Conservation (phyloP, 2,113 vertebrate species). For the Puffinus mauretanicus region DNA sequence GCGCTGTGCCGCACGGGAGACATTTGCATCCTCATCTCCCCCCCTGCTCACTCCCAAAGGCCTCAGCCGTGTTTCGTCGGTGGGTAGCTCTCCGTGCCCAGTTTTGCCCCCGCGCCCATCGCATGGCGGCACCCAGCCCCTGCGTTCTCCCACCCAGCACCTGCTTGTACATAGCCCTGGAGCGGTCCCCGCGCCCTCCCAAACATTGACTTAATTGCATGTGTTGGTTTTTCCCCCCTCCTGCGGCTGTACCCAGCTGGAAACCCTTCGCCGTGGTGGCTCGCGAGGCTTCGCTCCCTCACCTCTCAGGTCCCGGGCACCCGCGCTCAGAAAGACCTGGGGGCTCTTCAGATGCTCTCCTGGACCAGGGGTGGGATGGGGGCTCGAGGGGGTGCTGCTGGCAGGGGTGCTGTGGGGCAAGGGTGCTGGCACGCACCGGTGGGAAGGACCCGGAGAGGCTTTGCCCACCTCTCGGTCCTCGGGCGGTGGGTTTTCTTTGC, state of each 20-base stretch:
- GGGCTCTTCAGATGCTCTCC: neutral
- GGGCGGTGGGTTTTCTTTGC: neutral
- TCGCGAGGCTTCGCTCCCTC: neutral
- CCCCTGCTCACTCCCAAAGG: neutral
- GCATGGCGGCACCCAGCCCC: neutral
- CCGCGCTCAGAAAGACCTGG: neutral
- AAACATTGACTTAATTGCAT: neutral
- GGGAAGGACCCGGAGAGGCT: neutral
- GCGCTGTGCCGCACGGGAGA: neutral
- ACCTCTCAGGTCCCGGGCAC: neutral
- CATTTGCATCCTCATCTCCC: neutral
- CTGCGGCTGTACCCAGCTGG: neutral
- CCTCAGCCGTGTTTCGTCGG: neutral
- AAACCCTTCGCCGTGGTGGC: neutral
- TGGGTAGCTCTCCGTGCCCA: neutral
- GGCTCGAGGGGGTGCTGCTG: fast-evolving
- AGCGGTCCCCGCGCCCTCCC: neutral
- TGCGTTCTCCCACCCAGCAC: neutral
- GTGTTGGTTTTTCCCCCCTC: neutral
- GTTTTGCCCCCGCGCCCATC: neutral
- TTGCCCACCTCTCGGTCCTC: neutral
- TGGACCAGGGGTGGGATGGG: neutral
- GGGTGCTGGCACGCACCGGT: neutral
- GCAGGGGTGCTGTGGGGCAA: neutral
- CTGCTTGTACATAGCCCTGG: conserved; percentile 44